Evolutionary conservation across 2,113 vertebrate species (phyloP).

Genomic region (Noctilio leporinus): DNA sequence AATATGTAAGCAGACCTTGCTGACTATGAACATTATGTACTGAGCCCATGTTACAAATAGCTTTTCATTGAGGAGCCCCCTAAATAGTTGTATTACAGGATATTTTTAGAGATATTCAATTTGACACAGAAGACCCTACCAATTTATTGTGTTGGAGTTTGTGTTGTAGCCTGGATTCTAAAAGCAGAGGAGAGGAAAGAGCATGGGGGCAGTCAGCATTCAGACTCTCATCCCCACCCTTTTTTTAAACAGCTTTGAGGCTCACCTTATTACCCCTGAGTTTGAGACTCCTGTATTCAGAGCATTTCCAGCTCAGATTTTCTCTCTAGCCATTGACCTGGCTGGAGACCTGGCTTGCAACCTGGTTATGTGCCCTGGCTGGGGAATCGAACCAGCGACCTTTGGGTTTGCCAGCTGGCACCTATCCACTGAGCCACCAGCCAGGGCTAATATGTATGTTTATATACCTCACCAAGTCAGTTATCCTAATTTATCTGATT

Average conservation of each 20-base stretch:
- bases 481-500: not conserved
- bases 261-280: not conserved
- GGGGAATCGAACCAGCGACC: too few species aligned
- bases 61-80: not conserved
- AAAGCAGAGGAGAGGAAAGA: not conserved
- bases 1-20: not conserved
- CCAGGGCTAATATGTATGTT: not conserved
- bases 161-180: not conserved
- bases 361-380: too few species aligned
- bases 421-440: too few species aligned
- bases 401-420: too few species aligned
- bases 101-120: not conserved
- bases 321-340: too few species aligned
- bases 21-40: not conserved
- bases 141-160: not conserved
- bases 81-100: not conserved
- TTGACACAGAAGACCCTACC: not conserved
- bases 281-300: not conserved
- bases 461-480: not conserved
- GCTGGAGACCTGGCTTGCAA: too few species aligned
- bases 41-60: not conserved
- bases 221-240: not conserved
- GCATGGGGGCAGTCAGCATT: fast-evolving
- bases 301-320: not conserved
- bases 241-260: not conserved